A percentile compares a stretch with the other conserved stretches of the same genome.
These are phyloP conservation scores for Strix aluco DNA, from an alignment of 2,113 vertebrate species.

Conservation along the genomic window DNA sequence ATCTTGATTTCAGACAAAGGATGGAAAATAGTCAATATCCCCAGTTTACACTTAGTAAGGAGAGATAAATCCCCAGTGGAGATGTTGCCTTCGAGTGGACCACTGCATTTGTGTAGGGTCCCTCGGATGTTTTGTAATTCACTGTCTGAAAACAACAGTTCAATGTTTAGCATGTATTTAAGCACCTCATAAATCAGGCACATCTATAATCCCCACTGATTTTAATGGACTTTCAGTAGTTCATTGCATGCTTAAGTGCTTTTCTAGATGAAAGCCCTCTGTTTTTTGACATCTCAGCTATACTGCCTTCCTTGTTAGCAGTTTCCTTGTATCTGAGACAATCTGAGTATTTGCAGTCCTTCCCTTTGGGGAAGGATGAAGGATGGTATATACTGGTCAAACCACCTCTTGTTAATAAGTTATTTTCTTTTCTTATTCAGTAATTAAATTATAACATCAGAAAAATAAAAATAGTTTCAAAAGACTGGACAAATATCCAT, in stretches of 20 bases:
- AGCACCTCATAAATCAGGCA: neutral
- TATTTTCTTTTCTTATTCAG: neutral
- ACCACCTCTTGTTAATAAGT: rapidly evolving
- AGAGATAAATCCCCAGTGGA: neutral
- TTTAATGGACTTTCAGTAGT: neutral
- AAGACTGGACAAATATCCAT: neutral
- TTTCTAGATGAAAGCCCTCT: neutral
- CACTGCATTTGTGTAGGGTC: neutral
- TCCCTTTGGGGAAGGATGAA: neutral
- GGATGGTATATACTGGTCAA: neutral
- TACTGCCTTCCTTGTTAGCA: neutral
- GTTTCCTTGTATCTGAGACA: neutral
- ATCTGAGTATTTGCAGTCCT: neutral
- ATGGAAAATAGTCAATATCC: neutral
- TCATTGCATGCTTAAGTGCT: neutral
- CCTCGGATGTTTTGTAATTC: neutral
- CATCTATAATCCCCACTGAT: neutral
- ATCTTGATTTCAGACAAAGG: neutral
- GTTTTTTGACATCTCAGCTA: neutral
- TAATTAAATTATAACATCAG: neutral
- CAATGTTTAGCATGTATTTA: neutral
- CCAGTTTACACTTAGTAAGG: neutral
- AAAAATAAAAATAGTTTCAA: neutral
- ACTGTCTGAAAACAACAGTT: neutral
- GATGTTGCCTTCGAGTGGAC: neutral